Evolutionary conservation across 2,113 vertebrate species (phyloP).

Genomic region (Pelmatolapia mariae): DNA sequence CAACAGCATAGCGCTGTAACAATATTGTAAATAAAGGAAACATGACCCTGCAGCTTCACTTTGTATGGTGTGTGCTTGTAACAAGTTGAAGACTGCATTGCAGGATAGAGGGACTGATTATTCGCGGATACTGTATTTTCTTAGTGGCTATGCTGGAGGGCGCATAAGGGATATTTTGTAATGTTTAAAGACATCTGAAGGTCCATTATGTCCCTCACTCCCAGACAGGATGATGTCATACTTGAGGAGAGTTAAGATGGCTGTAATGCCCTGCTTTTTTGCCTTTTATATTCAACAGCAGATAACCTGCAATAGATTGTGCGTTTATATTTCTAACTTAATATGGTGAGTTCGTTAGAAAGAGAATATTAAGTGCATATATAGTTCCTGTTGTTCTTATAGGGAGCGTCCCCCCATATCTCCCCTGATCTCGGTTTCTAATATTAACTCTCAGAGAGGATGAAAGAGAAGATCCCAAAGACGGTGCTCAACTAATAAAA

Average conservation of each 20-base stretch:
- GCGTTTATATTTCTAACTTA: neutral
- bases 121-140: neutral
- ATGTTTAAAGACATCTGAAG: constrained; percentile 35
- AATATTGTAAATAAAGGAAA: neutral
- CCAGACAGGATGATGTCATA: constrained; percentile 45
- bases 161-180: constrained; percentile 2
- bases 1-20: neutral
- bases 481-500: neutral
- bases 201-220: constrained; percentile 10
- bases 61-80: neutral
- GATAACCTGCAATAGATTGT: neutral
- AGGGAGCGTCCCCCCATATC: neutral
- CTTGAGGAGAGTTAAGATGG: neutral
- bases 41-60: neutral
- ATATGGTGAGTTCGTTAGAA: neutral
- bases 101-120: neutral
- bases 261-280: neutral
- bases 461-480: neutral
- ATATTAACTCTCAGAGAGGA: neutral
- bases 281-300: neutral
- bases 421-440: neutral
- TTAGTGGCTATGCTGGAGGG: neutral
- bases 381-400: neutral
- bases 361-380: neutral
- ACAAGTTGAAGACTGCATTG: neutral